phyloP scores from a whole-genome alignment of 2,113 vertebrate genomes.

The Leiothrix lutea region DNA sequence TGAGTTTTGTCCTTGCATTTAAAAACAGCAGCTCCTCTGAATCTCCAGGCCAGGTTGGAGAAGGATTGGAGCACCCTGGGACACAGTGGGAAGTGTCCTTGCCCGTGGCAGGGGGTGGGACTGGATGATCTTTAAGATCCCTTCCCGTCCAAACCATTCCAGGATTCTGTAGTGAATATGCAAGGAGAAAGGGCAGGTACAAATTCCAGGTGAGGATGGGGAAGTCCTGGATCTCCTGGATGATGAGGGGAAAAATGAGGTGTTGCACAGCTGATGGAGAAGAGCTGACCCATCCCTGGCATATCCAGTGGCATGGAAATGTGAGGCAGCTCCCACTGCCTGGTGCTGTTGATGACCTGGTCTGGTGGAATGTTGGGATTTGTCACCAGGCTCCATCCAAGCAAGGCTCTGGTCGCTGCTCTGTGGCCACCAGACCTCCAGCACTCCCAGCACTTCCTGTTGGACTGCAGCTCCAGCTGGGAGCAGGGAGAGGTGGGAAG shows the following conservation, averaged over 20 bases:
- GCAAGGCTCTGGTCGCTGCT: neutral
- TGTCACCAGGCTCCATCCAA: neutral
- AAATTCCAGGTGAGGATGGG: neutral
- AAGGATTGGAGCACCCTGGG: neutral
- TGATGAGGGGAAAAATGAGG: neutral
- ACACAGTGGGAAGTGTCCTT: neutral
- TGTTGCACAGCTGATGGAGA: neutral
- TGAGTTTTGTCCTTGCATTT: neutral
- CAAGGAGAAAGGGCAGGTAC: neutral
- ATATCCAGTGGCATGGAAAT: fast-evolving
- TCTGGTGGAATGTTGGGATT: fast-evolving
- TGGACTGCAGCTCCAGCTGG: neutral
- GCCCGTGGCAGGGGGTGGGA: neutral
- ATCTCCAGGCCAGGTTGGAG: neutral
- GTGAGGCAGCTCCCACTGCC: neutral
- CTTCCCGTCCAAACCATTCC: neutral
- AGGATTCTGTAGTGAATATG: too few relatives aligned
- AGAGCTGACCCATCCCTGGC: fast-evolving
- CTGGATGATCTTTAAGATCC: neutral
- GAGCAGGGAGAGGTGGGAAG: neutral
- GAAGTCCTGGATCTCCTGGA: neutral
- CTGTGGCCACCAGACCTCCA: neutral
- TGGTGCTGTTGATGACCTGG: fast-evolving
- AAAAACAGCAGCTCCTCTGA: neutral
- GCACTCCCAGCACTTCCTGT: fast-evolving